Evolutionary conservation across 2,888 invertebrate genomes (phyloP).

Genomic region (Galeopsomyia nigrocyanea): DNA sequence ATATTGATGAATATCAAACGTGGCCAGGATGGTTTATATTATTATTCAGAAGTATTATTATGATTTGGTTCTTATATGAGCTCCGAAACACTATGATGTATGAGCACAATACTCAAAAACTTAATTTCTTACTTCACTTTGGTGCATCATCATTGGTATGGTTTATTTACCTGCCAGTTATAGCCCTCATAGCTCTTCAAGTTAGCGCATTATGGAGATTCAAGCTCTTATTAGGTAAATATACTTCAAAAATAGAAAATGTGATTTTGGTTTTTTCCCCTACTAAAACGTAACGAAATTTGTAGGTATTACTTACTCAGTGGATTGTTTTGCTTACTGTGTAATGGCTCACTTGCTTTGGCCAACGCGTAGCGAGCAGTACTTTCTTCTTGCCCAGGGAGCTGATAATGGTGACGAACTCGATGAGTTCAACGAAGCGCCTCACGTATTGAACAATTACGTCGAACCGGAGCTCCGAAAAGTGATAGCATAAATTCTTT

Average conservation of each 20-base stretch:
- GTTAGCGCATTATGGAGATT: conserved; percentile 96
- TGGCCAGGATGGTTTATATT: conserved; percentile 98
- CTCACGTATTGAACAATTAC: conserved; percentile 81
- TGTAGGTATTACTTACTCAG: conserved; percentile 94
- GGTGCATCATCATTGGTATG: conserved; percentile 98
- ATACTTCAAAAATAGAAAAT: conserved; percentile 5
- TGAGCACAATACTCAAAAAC: conserved; percentile 85
- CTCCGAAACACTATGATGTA: conserved; percentile 83
- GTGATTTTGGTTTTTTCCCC: conserved; percentile 20
- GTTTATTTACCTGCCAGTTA: conserved; percentile 97
- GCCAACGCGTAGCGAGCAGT: conserved; percentile 95
- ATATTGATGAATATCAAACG: conserved; percentile 97
- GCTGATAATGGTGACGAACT: conserved; percentile 79
- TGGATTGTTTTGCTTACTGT: conserved; percentile 94
- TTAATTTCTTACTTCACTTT: conserved; percentile 95
- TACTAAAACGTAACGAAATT: conserved; percentile 45
- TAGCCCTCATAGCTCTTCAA: conserved; percentile 93
- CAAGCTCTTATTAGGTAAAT: conserved; percentile 90
- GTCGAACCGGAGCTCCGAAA: conserved; percentile 67
- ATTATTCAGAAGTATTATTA: conserved; percentile 85
- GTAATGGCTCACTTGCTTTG: conserved; percentile 96
- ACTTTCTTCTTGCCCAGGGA: conserved; percentile 81
- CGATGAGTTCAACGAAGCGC: conserved; percentile 92
- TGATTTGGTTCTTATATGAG: conserved; percentile 90
- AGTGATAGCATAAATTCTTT: conserved; percentile 60